These are phyloP conservation scores for Platycheirus albimanus DNA, from an alignment of 2,888 invertebrate species.

Conservation along the genomic window DNA sequence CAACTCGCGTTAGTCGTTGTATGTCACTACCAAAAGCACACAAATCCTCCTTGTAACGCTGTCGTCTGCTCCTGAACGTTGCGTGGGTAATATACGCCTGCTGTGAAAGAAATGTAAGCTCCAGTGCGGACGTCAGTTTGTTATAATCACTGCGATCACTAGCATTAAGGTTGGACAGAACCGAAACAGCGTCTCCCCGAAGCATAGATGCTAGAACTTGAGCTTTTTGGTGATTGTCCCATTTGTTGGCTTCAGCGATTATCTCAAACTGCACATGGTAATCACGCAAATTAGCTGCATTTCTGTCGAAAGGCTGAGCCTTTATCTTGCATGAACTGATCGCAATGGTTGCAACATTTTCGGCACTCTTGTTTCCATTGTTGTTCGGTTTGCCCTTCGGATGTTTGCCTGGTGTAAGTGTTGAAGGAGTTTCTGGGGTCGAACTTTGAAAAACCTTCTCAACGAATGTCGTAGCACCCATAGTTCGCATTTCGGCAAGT, in stretches of 20 bases:
- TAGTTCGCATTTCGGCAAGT: no score
- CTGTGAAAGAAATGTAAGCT: constrained; percentile 11
- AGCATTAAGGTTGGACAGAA: not conserved
- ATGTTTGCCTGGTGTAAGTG: not conserved
- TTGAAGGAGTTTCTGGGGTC: not conserved
- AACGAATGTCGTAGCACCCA: not conserved
- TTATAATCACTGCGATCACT: no score
- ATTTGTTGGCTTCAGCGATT: no score
- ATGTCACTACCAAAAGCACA: constrained; percentile 11
- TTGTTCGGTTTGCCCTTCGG: no score
- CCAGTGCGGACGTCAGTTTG: not conserved
- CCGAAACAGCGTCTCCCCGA: constrained; percentile 12
- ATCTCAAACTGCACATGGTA: no score
- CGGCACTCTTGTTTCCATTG: not conserved
- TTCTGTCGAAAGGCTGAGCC: not conserved
- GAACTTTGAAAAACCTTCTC: constrained; percentile 16
- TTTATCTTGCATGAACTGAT: constrained; percentile 7
- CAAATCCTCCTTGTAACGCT: constrained; percentile 5
- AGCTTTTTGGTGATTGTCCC: no score
- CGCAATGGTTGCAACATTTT: not conserved
- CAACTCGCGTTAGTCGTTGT: not conserved
- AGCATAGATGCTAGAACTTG: constrained; percentile 1
- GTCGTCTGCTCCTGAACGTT: no score
- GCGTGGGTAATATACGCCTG: no score
- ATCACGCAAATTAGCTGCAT: not conserved